Evolutionary conservation across 2,797 vertebrate species (phyloP).

Genomic region (Fistularia commersonii): DNA sequence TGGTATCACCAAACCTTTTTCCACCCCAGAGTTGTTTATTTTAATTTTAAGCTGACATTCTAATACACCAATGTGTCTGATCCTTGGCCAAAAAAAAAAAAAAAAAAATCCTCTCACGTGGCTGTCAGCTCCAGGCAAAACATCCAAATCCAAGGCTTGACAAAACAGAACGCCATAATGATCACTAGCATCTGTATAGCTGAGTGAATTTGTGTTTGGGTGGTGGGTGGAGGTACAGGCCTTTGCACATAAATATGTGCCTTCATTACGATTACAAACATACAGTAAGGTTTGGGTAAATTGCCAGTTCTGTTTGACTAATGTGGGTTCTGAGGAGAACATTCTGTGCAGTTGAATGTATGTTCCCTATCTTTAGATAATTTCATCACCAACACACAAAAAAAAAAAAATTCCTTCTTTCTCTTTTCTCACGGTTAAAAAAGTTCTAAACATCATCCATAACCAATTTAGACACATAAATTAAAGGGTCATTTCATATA

Average conservation of each 20-base stretch:
- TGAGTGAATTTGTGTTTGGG: slow-evolving; percentile 14
- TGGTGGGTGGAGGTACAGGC: slow-evolving; percentile 16
- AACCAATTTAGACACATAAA: neutral
- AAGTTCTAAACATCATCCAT: neutral
- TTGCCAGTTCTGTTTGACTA: slow-evolving; percentile 22
- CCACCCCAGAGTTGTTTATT: slow-evolving; percentile 75
- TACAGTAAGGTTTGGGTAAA: slow-evolving; percentile 30
- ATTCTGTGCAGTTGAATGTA: slow-evolving; percentile 3
- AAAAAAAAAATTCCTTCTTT: slow-evolving; percentile 10
- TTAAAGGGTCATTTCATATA: slow-evolving; percentile 2
- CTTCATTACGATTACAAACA: slow-evolving; percentile 44
- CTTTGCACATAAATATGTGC: slow-evolving; percentile 23
- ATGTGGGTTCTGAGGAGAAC: slow-evolving; percentile 27
- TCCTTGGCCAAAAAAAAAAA: slow-evolving; percentile 58
- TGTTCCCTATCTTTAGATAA: slow-evolving; percentile 13
- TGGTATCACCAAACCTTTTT: slow-evolving; percentile 62
- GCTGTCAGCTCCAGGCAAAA: slow-evolving; percentile 61
- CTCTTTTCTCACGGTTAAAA: slow-evolving; percentile 7
- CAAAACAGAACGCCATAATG: slow-evolving; percentile 45
- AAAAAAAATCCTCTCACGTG: slow-evolving; percentile 35
- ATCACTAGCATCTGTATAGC: slow-evolving; percentile 47
- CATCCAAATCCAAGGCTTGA: slow-evolving; percentile 46
- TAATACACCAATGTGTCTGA: slow-evolving; percentile 66
- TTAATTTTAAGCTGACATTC: slow-evolving; percentile 75
- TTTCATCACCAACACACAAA: slow-evolving; percentile 8